Conservation (phyloP, 2,113 vertebrate species). For the Macquaria australasica region DNA sequence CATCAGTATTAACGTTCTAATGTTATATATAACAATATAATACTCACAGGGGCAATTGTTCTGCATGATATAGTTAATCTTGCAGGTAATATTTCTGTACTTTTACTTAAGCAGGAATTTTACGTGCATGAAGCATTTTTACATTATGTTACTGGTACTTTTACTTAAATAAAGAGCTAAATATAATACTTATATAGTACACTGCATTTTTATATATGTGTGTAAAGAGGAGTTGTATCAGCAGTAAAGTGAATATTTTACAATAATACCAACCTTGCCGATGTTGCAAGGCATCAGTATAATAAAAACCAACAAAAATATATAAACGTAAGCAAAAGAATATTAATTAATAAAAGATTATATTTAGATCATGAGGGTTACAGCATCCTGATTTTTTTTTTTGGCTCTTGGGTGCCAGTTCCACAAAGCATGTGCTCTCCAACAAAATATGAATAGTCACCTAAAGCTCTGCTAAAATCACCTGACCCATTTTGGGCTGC, state of each 20-base stretch:
- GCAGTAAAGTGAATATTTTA: not conserved
- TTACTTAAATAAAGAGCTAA: not conserved
- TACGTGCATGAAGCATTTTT: not conserved
- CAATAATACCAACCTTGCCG: not conserved
- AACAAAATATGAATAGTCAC: slow-evolving; percentile 22
- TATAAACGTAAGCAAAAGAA: not conserved
- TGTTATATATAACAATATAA: not conserved
- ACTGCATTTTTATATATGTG: too few species aligned
- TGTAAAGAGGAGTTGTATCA: not conserved
- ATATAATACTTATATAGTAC: not conserved
- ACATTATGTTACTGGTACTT: not conserved
- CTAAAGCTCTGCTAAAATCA: slow-evolving; percentile 62
- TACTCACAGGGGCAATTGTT: not conserved
- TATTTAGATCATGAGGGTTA: not conserved
- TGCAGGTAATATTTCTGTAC: not conserved
- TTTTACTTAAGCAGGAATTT: not conserved
- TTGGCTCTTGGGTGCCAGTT: not conserved
- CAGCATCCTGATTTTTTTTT: not conserved
- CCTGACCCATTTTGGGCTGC: slow-evolving; percentile 54
- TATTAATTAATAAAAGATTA: not conserved
- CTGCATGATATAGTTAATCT: not conserved
- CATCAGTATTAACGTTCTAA: not conserved
- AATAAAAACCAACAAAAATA: not conserved
- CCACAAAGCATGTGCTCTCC: slow-evolving; percentile 45
- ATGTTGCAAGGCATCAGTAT: too few species aligned